phyloP scores from a whole-genome alignment of 2,888 invertebrate species.

The Poecilobothrus nobilitatus region DNA sequence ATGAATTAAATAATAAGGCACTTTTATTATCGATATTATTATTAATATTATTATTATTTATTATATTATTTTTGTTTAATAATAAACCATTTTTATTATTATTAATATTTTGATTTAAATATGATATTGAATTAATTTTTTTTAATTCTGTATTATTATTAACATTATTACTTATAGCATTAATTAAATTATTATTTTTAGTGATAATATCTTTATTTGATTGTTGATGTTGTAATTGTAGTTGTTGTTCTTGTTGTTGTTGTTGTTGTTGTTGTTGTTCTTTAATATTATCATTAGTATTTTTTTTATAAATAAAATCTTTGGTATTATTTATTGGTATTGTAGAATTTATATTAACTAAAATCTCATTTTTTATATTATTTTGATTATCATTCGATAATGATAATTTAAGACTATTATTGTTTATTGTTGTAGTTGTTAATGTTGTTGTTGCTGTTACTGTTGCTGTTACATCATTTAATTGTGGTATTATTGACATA shows the following conservation, averaged over 20 bases:
- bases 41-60: not conserved
- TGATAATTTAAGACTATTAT: not conserved
- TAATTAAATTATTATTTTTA: no score
- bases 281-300: not conserved
- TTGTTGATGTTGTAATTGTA: no score
- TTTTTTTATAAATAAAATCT: not conserved
- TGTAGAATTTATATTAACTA: not conserved
- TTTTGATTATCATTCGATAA: no score
- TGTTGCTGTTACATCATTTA: not conserved
- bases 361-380: not conserved
- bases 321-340: conserved; percentile 1
- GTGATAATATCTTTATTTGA: no score
- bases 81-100: not conserved
- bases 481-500: not conserved
- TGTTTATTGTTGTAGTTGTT: not conserved
- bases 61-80: not conserved
- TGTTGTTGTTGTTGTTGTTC: not conserved
- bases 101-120: not conserved
- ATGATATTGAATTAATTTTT: not conserved
- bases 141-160: no score
- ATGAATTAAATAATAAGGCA: not conserved
- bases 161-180: no score
- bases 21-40: not conserved
- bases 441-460: not conserved
- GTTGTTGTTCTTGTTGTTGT: no score